Evolutionary conservation across 2,113 vertebrate genomes (phyloP), one percentile per base, ranked within the genome.

Genomic region (Anhinga anhinga): DNA sequence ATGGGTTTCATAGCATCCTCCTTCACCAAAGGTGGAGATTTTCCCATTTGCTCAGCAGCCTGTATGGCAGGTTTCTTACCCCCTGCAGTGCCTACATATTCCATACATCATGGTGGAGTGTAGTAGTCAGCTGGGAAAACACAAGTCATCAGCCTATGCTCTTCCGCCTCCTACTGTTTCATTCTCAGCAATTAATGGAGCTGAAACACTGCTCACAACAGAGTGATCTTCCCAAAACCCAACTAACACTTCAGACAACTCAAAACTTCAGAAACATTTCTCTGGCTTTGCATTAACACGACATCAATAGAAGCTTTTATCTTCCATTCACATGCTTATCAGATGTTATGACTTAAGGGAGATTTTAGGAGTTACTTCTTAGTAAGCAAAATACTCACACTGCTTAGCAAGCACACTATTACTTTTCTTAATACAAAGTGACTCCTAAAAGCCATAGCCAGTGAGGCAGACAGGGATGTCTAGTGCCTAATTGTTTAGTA

Each of bases 21-120:
- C 70, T 19, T 44, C 40, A 40, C 7, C 36, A 73, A 20, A 38
- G 38, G n/a, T 9, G 42, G 38, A 61, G 71, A 21, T 50, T 59
- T 66, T 40, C 21, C 53, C 50, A 2, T n/a, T 16, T 61, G 23
- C 53, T 55, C 53, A 73, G 83, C 58, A 88, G 30, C 27, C 13
- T 10, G 3, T 8, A 32, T 1, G 3, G 38, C n/a, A n/a, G 50
- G 29, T 44, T 88, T 40, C 59, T 25, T 15, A 13, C 8, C 15
- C 29, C 58, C 18, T n/a, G 25, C 53, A 23, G 59, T 15, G 59
- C 11, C 44, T 61, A 9, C 13, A 1, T 5, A 15, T 20, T 40
- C 40, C 22, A 19, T 19, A 29, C 25, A 2, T 5, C 1, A 2
- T 3, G 11, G 11, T 13, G 14, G 4, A 32, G 18, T 6, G 32